Conservation (phyloP, 35 echinoderm and acorn worm genomes). For the Apostichopus californicus region DNA sequence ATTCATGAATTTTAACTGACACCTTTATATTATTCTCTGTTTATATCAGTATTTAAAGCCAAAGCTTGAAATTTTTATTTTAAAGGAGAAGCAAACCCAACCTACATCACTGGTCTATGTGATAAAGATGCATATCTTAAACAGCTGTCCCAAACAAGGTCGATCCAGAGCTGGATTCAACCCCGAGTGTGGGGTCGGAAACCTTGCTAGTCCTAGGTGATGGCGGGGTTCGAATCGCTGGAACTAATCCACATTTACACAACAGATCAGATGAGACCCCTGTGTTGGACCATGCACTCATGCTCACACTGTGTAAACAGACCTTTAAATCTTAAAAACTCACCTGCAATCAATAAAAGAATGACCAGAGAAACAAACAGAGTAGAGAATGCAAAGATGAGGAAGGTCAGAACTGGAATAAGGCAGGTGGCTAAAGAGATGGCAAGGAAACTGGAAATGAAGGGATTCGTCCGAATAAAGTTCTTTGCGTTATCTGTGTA, state of each 20-base stretch:
- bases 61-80: too few species aligned
- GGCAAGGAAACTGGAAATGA: constrained; percentile 14
- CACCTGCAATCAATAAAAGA: constrained; percentile 42
- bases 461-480: constrained; percentile 1
- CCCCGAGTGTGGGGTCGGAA: background rate
- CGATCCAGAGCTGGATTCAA: background rate
- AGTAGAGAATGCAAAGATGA: constrained; percentile 14
- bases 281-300: background rate
- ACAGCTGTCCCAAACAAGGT: too few species aligned
- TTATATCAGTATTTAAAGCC: too few species aligned
- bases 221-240: background rate
- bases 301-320: too few species aligned
- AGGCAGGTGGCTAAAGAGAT: constrained; percentile 25
- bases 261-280: background rate
- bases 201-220: background rate
- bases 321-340: background rate
- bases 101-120: too few species aligned
- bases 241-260: background rate
- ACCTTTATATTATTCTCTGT: too few species aligned
- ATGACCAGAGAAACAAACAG: constrained; percentile 12
- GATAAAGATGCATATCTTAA: too few species aligned
- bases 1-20: too few species aligned
- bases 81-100: too few species aligned
- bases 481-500: background rate
- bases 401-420: constrained; percentile 23